These are phyloP conservation scores for Pollenia angustigena DNA, from an alignment of 2,888 invertebrate species.

Conservation along the genomic window DNA sequence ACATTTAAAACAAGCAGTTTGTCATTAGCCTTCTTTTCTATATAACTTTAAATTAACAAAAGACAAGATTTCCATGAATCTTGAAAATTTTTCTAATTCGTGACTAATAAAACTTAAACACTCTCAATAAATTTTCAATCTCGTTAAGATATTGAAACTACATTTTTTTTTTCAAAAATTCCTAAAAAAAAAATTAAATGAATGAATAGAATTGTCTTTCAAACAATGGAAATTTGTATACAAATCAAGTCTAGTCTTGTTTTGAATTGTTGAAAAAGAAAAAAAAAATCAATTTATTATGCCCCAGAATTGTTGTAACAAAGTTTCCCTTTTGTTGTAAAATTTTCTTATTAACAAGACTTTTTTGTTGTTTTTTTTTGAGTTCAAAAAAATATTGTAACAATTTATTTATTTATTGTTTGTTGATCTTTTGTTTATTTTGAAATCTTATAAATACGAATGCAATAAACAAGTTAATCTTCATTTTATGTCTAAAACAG, in stretches of 20 bases:
- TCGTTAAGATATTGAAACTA: conserved; percentile 16
- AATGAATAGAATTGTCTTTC: background rate
- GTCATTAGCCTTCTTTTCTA: conserved; percentile 2
- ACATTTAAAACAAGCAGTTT: conserved; percentile 26
- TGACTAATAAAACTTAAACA: conserved; percentile 58
- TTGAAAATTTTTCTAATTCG: conserved; percentile 21
- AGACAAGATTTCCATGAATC: background rate
- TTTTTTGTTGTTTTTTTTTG: background rate
- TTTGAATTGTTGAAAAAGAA: background rate
- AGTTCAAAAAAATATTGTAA: background rate
- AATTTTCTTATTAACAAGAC: background rate
- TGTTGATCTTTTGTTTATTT: conserved; percentile 47
- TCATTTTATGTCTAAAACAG: background rate
- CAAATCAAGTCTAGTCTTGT: conserved; percentile 23
- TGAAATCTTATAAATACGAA: conserved; percentile 31
- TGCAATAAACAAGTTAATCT: conserved; percentile 41
- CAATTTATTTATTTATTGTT: conserved; percentile 23
- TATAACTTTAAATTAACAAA: background rate
- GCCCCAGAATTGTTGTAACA: conserved; percentile 15
- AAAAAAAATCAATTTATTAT: conserved; percentile 24
- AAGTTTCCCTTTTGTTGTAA: conserved; percentile 22
- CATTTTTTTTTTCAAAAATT: background rate
- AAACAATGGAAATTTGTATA: conserved; percentile 32
- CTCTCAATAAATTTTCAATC: conserved; percentile 41
- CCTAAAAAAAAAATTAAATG: background rate